Evolutionary conservation across 2,888 invertebrate genomes (phyloP), one percentile per base, ranked within the genome.

Genomic region (Drosophila mayaguana): DNA sequence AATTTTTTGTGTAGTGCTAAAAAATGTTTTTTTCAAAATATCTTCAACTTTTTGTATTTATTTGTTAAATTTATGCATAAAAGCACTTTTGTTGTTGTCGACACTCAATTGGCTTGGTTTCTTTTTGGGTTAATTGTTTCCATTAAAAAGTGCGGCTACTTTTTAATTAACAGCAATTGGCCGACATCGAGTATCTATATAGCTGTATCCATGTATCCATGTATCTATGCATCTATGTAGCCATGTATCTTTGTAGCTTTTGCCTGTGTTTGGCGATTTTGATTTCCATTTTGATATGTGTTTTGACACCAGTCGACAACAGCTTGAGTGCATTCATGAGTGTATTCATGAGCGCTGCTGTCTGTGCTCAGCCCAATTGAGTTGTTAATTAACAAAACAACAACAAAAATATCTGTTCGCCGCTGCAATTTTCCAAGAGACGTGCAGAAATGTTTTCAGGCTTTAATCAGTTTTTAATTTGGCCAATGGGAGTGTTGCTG

Each of bases 71-170:
- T 73, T 74, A 65, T 81, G 56, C 43, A 28, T 7, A 34, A 43
- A 56, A 56, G 34, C 32, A 20, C 38, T 54, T 59, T 67, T 71
- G 67, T 55, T 71, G 72, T 60, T 71, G 72, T 75, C 63, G 78
- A 64, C 84, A 80, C 72, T 78, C 84, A 87, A 88, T 86, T 85
- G 88, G 32, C 75, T 70, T 67, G 80, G 36, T n/a, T 18, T 38
- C 16, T 45, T 89, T 90, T 87, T 85, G 81, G 89, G 89, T 88
- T 90, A 88, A 90, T 88, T 90, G 88, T 88, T 88, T 88, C 82
- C 76, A 90, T 90, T 87, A 86, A 86, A 83, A 89, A 88, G 87
- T 69, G 81, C 72, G 75, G 78, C 83, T 78, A 82, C 88, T 88
- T 88, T 88, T 90, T 88, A 86, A 87, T 88, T 89, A 88, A 82